A percentile compares a stretch with the other conserved stretches of the same genome.
phyloP scores from a whole-genome alignment of 1,140 invertebrate species.

The Bombus sylvicola region DNA sequence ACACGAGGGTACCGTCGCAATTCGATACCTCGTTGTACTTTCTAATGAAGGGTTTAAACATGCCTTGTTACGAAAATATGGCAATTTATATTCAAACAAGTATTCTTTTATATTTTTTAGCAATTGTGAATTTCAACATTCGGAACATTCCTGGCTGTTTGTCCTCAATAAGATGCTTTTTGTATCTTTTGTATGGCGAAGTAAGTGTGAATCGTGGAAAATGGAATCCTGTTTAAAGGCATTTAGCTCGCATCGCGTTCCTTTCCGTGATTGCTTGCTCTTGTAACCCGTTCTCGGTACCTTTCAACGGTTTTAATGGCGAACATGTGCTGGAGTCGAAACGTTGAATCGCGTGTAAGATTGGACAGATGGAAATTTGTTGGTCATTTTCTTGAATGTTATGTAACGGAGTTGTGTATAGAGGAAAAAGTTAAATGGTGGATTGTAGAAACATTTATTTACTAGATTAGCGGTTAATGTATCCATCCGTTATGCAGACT shows the following conservation, averaged over 20 bases:
- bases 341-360: neutral
- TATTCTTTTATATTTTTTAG: constrained; percentile 25
- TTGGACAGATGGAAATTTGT: neutral
- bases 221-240: neutral
- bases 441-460: neutral
- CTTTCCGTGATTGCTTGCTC: neutral
- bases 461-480: neutral
- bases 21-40: constrained; percentile 38
- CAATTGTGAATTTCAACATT: constrained; percentile 17
- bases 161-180: neutral
- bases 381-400: neutral
- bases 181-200: neutral
- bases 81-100: constrained; percentile 35
- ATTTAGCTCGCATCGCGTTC: neutral
- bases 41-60: neutral
- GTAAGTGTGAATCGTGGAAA: neutral
- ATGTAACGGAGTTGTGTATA: neutral
- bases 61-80: neutral
- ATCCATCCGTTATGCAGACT: neutral
- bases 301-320: neutral
- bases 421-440: neutral
- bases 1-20: too few species aligned
- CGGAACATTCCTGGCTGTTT: neutral
- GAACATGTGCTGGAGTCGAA: neutral
- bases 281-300: neutral